Evolutionary conservation across 2,888 invertebrate genomes (phyloP).

Genomic region (Chloroclysta siterata): DNA sequence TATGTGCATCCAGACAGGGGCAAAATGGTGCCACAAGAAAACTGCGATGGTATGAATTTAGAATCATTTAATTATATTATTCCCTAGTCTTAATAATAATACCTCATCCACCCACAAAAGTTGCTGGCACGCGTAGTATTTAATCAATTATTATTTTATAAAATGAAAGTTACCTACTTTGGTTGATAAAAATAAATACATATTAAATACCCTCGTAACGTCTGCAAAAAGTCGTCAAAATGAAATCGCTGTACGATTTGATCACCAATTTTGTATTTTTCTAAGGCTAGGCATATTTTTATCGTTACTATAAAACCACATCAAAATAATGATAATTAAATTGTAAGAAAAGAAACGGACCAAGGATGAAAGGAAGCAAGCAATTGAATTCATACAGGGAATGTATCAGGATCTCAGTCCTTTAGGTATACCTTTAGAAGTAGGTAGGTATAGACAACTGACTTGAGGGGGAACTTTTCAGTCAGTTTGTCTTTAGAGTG

Average conservation of each 20-base stretch:
- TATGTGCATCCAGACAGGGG: slow-evolving; percentile 69
- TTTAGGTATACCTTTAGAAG: neutral
- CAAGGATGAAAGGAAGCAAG: slow-evolving; percentile 66
- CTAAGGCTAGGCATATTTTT: too few relatives aligned
- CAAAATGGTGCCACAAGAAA: slow-evolving; percentile 65
- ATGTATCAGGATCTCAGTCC: neutral
- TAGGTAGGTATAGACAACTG: neutral
- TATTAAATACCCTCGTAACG: too few relatives aligned
- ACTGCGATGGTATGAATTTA: slow-evolving; percentile 18
- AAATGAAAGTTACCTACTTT: too few relatives aligned
- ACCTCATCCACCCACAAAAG: neutral
- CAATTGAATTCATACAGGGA: slow-evolving; percentile 65
- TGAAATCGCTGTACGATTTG: too few relatives aligned
- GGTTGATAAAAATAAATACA: too few relatives aligned
- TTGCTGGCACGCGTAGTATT: too few relatives aligned
- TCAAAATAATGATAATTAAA: neutral
- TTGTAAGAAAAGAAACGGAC: neutral
- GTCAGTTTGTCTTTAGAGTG: too few relatives aligned
- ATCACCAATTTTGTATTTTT: too few relatives aligned
- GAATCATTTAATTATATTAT: neutral
- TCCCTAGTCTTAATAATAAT: neutral
- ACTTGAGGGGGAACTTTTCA: too few relatives aligned
- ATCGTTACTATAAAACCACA: too few relatives aligned
- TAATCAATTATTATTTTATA: too few relatives aligned
- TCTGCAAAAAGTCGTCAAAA: too few relatives aligned